Evolutionary conservation across 2,888 invertebrate genomes (phyloP).

Genomic region (Euspilapteryx auroguttella): DNA sequence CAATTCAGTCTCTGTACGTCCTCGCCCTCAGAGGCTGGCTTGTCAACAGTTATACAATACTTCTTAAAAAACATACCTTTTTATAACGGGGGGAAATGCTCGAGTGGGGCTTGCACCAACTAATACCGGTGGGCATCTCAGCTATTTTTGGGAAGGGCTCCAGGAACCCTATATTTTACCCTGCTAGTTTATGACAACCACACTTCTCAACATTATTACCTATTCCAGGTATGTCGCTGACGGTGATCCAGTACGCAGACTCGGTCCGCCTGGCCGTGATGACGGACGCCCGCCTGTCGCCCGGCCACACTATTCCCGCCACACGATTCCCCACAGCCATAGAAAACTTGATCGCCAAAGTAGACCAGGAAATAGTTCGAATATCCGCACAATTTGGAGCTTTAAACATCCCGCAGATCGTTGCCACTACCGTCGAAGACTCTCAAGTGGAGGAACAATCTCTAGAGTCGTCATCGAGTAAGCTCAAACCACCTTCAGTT

Average conservation of each 20-base stretch:
- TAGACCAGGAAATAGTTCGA: constrained; percentile 40
- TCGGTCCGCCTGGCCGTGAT: constrained; percentile 69
- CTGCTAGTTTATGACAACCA: no score
- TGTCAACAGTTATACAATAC: not conserved
- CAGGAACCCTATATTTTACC: no score
- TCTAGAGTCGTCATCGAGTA: constrained; percentile 10
- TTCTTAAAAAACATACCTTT: not conserved
- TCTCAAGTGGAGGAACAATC: constrained; percentile 6
- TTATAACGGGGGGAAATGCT: no score
- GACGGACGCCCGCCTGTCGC: constrained; percentile 71
- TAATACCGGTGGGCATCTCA: no score
- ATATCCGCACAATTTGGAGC: constrained; percentile 29
- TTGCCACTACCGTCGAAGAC: constrained; percentile 9
- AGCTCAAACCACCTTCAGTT: constrained; percentile 22
- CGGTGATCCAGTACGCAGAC: constrained; percentile 69
- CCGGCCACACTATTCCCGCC: constrained; percentile 62
- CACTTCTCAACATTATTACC: no score
- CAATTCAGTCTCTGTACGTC: no score
- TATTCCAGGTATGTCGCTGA: constrained; percentile 69
- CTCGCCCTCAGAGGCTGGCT: no score
- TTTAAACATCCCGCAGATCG: constrained; percentile 17
- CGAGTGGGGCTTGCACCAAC: no score
- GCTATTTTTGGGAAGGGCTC: no score
- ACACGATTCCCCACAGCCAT: constrained; percentile 35
- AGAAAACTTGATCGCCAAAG: constrained; percentile 32